Conservation (phyloP, 2,797 vertebrate species). For the Xenopus petersii region DNA sequence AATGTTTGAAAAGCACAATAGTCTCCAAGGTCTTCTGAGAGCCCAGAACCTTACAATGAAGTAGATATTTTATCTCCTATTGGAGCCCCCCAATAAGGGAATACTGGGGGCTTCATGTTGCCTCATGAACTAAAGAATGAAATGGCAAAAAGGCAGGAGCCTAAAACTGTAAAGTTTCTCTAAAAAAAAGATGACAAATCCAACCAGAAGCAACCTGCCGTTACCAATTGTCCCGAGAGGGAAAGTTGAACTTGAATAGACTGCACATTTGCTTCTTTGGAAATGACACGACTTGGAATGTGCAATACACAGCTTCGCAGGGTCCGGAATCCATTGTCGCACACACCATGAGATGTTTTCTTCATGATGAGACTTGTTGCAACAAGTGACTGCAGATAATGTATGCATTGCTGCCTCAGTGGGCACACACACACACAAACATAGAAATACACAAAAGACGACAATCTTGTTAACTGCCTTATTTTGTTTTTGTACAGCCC, state of each 20-base stretch:
- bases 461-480: slow-evolving; percentile 83
- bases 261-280: slow-evolving; percentile 40
- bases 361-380: slow-evolving; percentile 19
- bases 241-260: slow-evolving; percentile 46
- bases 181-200: slow-evolving; percentile 27
- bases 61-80: slow-evolving; percentile 59
- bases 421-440: slow-evolving; percentile 31
- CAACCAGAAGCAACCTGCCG: not conserved
- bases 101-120: slow-evolving; percentile 55
- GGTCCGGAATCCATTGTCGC: slow-evolving; percentile 20
- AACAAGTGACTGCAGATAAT: slow-evolving; percentile 17
- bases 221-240: slow-evolving; percentile 29
- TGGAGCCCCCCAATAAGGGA: slow-evolving; percentile 52
- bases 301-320: slow-evolving; percentile 64
- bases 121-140: slow-evolving; percentile 57
- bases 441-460: slow-evolving; percentile 61
- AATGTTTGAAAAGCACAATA: slow-evolving; percentile 69
- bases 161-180: slow-evolving; percentile 50
- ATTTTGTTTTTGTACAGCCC: slow-evolving; percentile 82
- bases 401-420: slow-evolving; percentile 50
- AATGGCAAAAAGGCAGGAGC: slow-evolving; percentile 45
- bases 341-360: slow-evolving; percentile 9
- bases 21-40: slow-evolving; percentile 60
- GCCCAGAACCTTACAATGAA: slow-evolving; percentile 65
- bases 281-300: slow-evolving; percentile 61